Conservation (phyloP, 1,140 invertebrate genomes). For the Drosophila ogumai region DNA sequence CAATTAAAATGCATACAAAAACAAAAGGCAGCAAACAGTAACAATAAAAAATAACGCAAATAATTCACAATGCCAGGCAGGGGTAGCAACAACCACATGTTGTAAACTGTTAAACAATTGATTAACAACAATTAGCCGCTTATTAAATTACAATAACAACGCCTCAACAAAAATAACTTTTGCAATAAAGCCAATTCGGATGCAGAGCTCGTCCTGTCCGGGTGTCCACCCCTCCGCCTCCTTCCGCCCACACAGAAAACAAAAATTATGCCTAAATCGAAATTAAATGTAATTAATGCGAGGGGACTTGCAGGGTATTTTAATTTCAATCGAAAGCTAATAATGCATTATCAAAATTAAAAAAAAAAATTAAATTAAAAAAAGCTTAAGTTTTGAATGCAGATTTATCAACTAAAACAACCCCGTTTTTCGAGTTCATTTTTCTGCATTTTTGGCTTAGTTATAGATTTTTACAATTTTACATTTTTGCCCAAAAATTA, state of each 20-base stretch:
- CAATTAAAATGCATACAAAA: slow-evolving; percentile 76
- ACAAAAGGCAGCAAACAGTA: slow-evolving; percentile 47
- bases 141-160: slow-evolving; percentile 82
- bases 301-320: no score
- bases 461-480: no score
- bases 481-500: no score
- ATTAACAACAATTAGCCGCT: slow-evolving; percentile 84
- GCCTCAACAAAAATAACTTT: slow-evolving; percentile 44
- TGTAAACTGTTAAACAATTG: slow-evolving; percentile 83
- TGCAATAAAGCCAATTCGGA: slow-evolving; percentile 63
- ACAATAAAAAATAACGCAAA: slow-evolving; percentile 74
- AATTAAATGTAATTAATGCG: background rate
- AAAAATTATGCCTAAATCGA: background rate
- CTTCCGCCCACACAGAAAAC: background rate
- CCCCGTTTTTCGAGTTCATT: no score
- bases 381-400: no score
- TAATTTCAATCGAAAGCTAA: no score
- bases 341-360: no score
- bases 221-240: background rate
- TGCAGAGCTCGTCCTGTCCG: background rate
- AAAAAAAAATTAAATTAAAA: no score
- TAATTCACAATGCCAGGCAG: slow-evolving; percentile 55
- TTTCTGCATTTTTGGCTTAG: no score
- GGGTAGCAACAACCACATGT: slow-evolving; percentile 43
- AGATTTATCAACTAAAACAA: no score